Percentiles rank a stretch among this genome's conserved stretches.
Conservation (phyloP, 2,888 invertebrate genomes). For the Epinotia ramella region DNA sequence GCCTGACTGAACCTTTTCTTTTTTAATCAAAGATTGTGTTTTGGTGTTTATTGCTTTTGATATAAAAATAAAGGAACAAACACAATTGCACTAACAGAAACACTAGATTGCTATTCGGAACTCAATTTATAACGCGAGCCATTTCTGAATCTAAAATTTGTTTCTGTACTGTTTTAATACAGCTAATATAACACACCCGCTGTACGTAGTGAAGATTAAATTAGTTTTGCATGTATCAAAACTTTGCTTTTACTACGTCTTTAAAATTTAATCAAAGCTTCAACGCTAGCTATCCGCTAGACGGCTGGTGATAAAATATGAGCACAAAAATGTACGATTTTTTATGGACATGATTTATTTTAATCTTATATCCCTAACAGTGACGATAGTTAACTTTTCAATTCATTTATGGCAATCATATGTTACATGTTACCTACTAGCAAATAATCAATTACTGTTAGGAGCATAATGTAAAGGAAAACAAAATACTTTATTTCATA, state of each 20-base stretch:
- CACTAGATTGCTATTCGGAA: not conserved
- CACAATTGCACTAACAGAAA: not conserved
- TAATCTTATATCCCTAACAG: not conserved
- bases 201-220: slow-evolving; percentile 22
- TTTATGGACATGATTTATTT: not conserved
- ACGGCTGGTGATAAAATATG: slow-evolving; percentile 6
- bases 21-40: too few relatives aligned
- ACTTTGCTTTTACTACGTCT: slow-evolving; percentile 34
- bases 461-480: too few relatives aligned
- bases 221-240: slow-evolving; percentile 27
- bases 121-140: not conserved
- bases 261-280: slow-evolving; percentile 27
- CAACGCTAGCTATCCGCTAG: slow-evolving; percentile 12
- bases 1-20: too few relatives aligned
- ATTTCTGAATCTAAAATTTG: not conserved
- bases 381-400: too few relatives aligned
- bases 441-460: too few relatives aligned
- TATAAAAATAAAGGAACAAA: too few relatives aligned
- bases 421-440: too few relatives aligned
- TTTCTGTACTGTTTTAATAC: slow-evolving; percentile 1
- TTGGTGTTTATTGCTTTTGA: too few relatives aligned
- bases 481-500: too few relatives aligned
- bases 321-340: not conserved
- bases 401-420: too few relatives aligned
- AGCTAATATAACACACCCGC: slow-evolving; percentile 28